Base-by-base conservation (phyloP, 1,140 invertebrate genomes). In the Microplitis mediator region DNA sequence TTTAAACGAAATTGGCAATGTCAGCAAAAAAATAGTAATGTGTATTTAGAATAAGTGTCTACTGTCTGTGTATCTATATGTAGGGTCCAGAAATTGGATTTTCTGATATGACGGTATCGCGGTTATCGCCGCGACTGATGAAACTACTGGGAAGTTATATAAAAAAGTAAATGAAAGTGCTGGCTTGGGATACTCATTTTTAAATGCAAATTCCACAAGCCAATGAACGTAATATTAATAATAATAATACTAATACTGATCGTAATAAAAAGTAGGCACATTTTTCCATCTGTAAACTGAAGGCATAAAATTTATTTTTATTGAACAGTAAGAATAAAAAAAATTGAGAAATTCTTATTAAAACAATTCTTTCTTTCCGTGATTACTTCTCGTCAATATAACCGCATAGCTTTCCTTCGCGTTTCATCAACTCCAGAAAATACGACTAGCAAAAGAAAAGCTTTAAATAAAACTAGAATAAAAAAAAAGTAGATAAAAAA, bases 141-240 rank as follows among this genome's bases (percentile, higher is more conserved):
- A 45, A 45, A 45, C 39, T 45, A 11, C 39, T 45, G 6, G 13
- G 23, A 5, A 58, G 56, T 31, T 8, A 23, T 58, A 23, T 14
- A 58, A 11, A 58, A 58, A 58, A 31, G 56, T 31, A 58, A 23
- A 54, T 45, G 9, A 54, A 14, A 58, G 23, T 23, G 16, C 14
- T 3, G 51, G 51, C 45, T 31, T 5, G 23, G 16, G 23, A 58
- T 31, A 58, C 16, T 58, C 16, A 65, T 65, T 45, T 50, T 65
- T 9, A 58, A 68, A 68, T 58, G 54, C 52, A 69, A 69, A 60
- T 69, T 60, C n/a, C 34, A 23, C 9, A 31, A 23, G 5, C 11
- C 5, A 45, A 45, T 14, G 4, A 56, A 56, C 52, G 52, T 56
- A 13, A 6, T 6, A 56, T 23, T 23, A 23, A 23, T 13, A 23